phyloP scores from a whole-genome alignment of 2,797 vertebrate species.

The Falco naumanni region DNA sequence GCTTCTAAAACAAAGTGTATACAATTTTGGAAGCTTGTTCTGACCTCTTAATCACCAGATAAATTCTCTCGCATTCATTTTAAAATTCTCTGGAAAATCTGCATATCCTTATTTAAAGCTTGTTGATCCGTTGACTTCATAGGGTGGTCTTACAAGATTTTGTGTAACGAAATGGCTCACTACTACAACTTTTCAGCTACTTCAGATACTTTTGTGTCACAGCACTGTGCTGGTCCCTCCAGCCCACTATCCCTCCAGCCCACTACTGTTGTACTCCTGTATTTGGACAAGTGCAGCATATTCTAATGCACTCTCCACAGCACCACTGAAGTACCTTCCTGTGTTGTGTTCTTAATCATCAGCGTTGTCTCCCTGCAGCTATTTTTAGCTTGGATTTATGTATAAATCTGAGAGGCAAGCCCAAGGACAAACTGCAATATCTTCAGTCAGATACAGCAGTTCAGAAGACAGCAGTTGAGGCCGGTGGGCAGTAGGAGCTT shows the following conservation, averaged over 20 bases:
- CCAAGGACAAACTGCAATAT: neutral
- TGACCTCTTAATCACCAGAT: neutral
- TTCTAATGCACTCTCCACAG: neutral
- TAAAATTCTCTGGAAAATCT: neutral
- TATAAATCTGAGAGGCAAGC: neutral
- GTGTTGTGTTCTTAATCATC: neutral
- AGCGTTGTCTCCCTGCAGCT: neutral
- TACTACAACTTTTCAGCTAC: neutral
- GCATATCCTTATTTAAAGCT: neutral
- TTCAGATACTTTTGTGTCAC: neutral
- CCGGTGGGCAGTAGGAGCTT: neutral
- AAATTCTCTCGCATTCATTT: neutral
- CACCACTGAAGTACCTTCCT: neutral
- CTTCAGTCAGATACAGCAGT: neutral
- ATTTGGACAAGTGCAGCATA: neutral
- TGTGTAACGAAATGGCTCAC: neutral
- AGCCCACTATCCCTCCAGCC: neutral
- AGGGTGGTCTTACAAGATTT: neutral
- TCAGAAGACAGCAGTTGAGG: neutral
- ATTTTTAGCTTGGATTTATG: neutral
- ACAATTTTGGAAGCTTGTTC: neutral
- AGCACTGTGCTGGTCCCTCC: neutral
- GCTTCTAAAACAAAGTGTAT: neutral
- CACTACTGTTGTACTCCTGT: neutral
- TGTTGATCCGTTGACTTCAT: neutral